Conservation (phyloP, 64 coral and sea anemone species). For the Actinia tenebrosa region DNA sequence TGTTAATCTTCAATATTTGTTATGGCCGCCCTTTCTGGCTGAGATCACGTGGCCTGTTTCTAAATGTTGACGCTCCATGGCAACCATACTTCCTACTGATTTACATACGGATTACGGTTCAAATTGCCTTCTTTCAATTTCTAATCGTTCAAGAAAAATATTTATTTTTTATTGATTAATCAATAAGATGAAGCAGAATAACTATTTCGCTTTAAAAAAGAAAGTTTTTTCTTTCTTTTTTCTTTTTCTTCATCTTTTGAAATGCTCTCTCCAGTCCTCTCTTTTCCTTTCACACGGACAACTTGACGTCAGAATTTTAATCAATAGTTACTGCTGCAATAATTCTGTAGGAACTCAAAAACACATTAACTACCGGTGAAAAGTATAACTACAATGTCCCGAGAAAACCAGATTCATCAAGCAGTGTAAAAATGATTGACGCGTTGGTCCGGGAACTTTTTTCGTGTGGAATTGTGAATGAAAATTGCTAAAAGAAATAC, state of each 20-base stretch:
- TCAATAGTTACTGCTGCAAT: not conserved
- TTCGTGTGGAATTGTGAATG: not conserved
- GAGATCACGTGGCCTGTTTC: slow-evolving; percentile 8
- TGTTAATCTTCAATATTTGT: slow-evolving; percentile 9
- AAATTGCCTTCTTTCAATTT: too few relatives aligned
- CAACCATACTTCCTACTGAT: not conserved
- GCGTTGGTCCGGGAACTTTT: not conserved
- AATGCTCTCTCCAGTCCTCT: not conserved
- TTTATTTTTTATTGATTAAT: too few relatives aligned
- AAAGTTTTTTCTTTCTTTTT: not conserved
- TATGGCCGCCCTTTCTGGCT: slow-evolving; percentile 17
- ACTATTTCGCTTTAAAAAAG: not conserved
- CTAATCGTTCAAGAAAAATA: too few relatives aligned
- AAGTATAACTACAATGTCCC: not conserved
- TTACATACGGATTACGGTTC: not conserved
- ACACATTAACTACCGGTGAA: not conserved
- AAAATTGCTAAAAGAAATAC: not conserved
- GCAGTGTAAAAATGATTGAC: not conserved
- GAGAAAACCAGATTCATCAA: not conserved
- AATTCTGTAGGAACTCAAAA: not conserved
- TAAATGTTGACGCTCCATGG: slow-evolving; percentile 34
- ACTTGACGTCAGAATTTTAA: not conserved
- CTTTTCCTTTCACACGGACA: not conserved
- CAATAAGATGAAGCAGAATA: too few relatives aligned
- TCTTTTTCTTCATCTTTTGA: not conserved